Evolutionary conservation across 2,113 vertebrate species (phyloP).

Genomic region (Lutjanus erythropterus): DNA sequence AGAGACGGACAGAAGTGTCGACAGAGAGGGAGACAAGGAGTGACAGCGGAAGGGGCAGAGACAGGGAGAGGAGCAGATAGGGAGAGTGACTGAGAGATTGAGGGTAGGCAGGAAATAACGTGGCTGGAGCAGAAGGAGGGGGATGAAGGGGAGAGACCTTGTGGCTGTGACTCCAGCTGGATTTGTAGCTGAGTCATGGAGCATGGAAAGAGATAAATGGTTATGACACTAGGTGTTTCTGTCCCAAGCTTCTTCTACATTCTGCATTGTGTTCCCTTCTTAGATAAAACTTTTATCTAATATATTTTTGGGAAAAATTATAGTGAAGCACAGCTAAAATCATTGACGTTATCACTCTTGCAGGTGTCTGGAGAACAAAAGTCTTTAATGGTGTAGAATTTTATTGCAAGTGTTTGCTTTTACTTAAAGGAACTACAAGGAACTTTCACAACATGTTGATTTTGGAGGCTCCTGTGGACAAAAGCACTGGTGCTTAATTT

Average conservation of each 20-base stretch:
- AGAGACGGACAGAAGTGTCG: constrained; percentile 47
- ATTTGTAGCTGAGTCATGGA: constrained; percentile 31
- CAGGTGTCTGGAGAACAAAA: not conserved
- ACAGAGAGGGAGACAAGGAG: constrained; percentile 27
- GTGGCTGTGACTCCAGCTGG: constrained; percentile 12
- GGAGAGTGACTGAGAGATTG: constrained; percentile 41
- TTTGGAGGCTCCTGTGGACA: too few species aligned
- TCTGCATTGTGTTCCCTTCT: not conserved
- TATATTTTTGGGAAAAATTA: not conserved
- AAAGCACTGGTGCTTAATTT: too few species aligned
- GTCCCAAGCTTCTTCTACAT: not conserved
- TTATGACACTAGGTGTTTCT: not conserved
- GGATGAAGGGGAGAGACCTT: not conserved
- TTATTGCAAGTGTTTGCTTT: not conserved
- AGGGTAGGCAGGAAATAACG: constrained; percentile 18
- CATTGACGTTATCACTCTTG: not conserved
- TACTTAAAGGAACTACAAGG: not conserved
- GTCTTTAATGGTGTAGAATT: not conserved
- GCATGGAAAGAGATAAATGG: constrained; percentile 20
- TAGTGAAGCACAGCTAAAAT: not conserved
- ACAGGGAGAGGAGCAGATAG: constrained; percentile 10
- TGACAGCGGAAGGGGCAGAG: constrained; percentile 28
- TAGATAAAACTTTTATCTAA: not conserved
- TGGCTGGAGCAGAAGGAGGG: not conserved
- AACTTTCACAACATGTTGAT: too few species aligned